These are phyloP conservation scores for Echiichthys vipera DNA, from an alignment of 2,797 vertebrate genomes.

Conservation along the genomic window DNA sequence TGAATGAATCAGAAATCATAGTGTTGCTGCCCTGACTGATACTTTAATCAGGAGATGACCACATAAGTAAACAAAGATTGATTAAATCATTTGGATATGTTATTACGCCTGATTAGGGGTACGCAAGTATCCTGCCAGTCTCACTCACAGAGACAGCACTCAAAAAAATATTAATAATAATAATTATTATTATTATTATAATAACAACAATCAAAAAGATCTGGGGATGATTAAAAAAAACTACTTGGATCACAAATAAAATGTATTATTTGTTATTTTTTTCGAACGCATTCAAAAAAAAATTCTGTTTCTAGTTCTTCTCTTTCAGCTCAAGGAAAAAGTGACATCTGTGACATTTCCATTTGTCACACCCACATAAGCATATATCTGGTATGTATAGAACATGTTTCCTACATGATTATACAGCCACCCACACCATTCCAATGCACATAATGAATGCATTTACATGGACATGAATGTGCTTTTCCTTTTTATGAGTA, in stretches of 20 bases:
- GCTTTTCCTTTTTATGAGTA: too few species aligned
- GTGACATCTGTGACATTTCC: background rate
- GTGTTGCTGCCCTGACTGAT: background rate
- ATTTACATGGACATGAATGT: too few species aligned
- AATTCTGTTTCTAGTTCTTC: too few species aligned
- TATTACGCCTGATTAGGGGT: background rate
- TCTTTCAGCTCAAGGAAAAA: background rate
- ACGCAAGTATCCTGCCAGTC: background rate
- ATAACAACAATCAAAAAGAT: too few species aligned
- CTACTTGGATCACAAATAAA: background rate
- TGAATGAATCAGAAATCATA: conserved; percentile 22
- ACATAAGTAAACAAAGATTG: background rate
- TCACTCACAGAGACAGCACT: background rate
- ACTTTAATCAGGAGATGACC: background rate
- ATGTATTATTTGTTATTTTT: too few species aligned
- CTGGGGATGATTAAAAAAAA: background rate
- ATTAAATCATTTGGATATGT: conserved; percentile 6
- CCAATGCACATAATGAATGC: background rate
- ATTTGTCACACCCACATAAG: background rate
- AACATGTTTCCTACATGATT: background rate
- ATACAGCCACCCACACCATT: background rate
- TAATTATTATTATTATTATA: too few species aligned
- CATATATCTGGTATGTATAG: background rate
- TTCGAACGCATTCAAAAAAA: too few species aligned
- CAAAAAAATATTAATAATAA: too few species aligned